A percentile compares a stretch with the other conserved stretches of the same genome.
phyloP scores from a whole-genome alignment of 2,113 vertebrate genomes.

The Gallinago jamesoni region DNA sequence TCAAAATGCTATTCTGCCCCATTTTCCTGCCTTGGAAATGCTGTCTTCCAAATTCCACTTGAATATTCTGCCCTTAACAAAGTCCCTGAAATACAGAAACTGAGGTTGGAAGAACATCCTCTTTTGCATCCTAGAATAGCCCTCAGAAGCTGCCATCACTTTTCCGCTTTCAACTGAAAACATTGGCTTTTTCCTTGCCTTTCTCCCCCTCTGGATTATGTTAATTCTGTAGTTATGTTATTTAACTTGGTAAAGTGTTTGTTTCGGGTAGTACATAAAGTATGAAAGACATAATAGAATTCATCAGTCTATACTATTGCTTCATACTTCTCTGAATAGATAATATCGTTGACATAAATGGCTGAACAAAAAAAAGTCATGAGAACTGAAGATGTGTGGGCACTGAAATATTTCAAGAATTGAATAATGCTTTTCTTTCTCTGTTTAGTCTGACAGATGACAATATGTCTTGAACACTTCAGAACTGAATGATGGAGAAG shows the following conservation, averaged over 20 bases:
- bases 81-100: not conserved
- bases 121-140: not conserved
- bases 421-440: conserved; percentile 53
- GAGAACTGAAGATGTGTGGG: conserved; percentile 71
- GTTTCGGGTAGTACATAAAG: not conserved
- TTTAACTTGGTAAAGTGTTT: conserved; percentile 17
- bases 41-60: not conserved
- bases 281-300: conserved; percentile 42
- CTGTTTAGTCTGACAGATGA: conserved; percentile 57
- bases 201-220: not conserved
- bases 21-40: not conserved
- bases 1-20: not conserved
- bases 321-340: conserved; percentile 61
- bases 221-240: not conserved
- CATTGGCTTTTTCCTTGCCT: not conserved
- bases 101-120: not conserved
- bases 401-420: conserved; percentile 68
- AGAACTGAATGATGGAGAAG: conserved; percentile 23
- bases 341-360: conserved; percentile 60
- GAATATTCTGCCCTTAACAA: not conserved
- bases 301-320: conserved; percentile 55
- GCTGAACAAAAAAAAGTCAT: conserved; percentile 57
- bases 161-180: not conserved
- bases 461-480: conserved; percentile 25
- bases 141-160: not conserved